Evolutionary conservation across 2,113 vertebrate species (phyloP).

Genomic region (Myotis yumanensis): DNA sequence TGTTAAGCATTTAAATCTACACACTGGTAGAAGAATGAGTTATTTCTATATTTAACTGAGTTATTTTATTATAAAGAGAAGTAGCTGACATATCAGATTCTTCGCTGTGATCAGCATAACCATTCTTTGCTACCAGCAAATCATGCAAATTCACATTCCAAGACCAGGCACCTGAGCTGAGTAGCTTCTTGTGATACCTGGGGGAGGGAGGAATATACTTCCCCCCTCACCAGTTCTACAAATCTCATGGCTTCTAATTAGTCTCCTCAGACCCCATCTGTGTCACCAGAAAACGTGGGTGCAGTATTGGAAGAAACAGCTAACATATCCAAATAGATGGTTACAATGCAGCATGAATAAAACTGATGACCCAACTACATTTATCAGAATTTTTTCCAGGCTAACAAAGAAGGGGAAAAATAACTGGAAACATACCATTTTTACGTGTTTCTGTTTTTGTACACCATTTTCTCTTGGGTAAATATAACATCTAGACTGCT

Average conservation of each 20-base stretch:
- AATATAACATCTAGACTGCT: conserved; percentile 4
- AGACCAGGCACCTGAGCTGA: background rate
- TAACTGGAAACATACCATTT: background rate
- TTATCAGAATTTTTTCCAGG: background rate
- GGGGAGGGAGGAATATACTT: background rate
- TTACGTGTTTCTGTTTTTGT: conserved; percentile 20
- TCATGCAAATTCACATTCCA: background rate
- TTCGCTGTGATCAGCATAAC: background rate
- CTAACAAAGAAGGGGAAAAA: background rate
- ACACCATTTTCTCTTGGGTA: conserved; percentile 26
- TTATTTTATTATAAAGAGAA: conserved; percentile 16
- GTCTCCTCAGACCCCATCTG: background rate
- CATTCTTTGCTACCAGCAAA: background rate
- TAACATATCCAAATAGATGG: conserved; percentile 11
- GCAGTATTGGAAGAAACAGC: background rate
- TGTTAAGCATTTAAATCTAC: conserved; percentile 23
- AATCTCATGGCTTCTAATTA: background rate
- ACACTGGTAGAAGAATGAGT: background rate
- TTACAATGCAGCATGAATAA: background rate
- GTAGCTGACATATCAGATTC: background rate
- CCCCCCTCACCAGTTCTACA: background rate
- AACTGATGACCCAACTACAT: background rate
- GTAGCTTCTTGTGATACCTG: background rate
- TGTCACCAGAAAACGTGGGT: background rate
- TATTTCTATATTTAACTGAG: background rate